Base-by-base conservation (phyloP, 1,140 invertebrate genomes). In the Orchestia grillus region DNA sequence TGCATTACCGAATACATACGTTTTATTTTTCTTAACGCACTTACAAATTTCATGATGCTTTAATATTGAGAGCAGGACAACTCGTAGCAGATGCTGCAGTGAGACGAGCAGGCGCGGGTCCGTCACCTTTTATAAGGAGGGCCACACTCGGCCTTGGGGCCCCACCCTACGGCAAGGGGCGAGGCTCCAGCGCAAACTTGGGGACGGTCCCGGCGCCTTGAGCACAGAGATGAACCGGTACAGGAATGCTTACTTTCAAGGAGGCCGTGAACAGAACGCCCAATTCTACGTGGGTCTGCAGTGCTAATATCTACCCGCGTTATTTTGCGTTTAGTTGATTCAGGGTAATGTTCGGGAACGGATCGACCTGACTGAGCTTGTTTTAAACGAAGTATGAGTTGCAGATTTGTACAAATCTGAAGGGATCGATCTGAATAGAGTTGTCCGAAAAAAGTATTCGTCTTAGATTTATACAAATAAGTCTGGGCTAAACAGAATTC, bases 11-110 rank as follows among this genome's bases (percentile, higher is more conserved):
- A 19, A 19, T 23, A 77, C 62, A 36, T 53, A n/a, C n/a, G 3
- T 77, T 77, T 77, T 3, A 3, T 77, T 77, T 77, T 77, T 77
- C 1, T 77, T 77, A 77, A 19, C 36, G 88, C 92, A 94, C 92
- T 94, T 94, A 94, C 92, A 94, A 94, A 40, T 45, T 94, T 94
- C 92, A 94, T 94, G 92, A 90, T 90, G 88, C 43, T 90, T 77
- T 23, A 36, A 19, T 6, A 90, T 90, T 42, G 88, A 90, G 43
- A 90, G 28, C 88, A 42, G 41, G 43, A 90, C 41, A 42, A 42
- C n/a, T 90, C 88, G 43, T 42, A 36, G 41, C 36, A 42, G 88
- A 90, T 0, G 88, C n/a, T 44, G 92, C 92, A 94, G 40, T 94
- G 92, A 94, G 92, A 94, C 40, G 43, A 40, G 47, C 41, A 44